These are phyloP conservation scores for Teleopsis dalmanni DNA, from an alignment of 1,140 invertebrate species.

Conservation along the genomic window DNA sequence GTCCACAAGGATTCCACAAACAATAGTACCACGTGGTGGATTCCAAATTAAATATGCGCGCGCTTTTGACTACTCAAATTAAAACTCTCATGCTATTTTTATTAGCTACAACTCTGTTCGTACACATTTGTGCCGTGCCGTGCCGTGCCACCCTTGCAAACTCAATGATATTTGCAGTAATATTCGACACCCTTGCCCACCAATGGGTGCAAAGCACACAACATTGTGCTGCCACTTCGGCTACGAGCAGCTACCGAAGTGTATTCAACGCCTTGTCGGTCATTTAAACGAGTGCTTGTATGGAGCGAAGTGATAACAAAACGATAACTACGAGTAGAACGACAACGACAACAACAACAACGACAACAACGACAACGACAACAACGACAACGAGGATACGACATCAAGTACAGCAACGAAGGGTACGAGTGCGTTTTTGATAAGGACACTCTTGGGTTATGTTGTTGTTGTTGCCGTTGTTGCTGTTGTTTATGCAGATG, in stretches of 20 bases:
- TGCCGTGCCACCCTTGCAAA: conserved; percentile 2
- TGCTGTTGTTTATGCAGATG: not conserved
- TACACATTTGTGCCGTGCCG: not conserved
- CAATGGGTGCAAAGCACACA: conserved; percentile 10
- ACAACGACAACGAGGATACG: not conserved
- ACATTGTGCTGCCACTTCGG: not conserved
- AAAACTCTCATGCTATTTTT: not conserved
- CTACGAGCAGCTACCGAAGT: not conserved
- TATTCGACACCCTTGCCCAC: too few species aligned
- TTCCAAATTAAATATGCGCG: conserved; percentile 1
- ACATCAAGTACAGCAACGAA: not conserved
- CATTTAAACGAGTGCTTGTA: too few species aligned
- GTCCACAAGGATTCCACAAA: too few species aligned
- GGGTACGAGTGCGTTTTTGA: not conserved
- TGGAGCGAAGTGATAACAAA: not conserved
- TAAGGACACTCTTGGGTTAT: not conserved
- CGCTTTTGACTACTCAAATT: not conserved
- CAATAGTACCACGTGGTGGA: conserved; percentile 13
- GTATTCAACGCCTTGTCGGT: not conserved
- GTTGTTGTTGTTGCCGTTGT: not conserved
- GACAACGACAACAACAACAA: conserved; percentile 1
- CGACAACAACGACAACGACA: not conserved
- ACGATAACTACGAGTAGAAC: not conserved
- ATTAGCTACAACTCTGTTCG: not conserved
- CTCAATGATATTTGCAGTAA: too few species aligned